Conservation (phyloP, 2,888 invertebrate genomes). For the Aspidiotus destructor region DNA sequence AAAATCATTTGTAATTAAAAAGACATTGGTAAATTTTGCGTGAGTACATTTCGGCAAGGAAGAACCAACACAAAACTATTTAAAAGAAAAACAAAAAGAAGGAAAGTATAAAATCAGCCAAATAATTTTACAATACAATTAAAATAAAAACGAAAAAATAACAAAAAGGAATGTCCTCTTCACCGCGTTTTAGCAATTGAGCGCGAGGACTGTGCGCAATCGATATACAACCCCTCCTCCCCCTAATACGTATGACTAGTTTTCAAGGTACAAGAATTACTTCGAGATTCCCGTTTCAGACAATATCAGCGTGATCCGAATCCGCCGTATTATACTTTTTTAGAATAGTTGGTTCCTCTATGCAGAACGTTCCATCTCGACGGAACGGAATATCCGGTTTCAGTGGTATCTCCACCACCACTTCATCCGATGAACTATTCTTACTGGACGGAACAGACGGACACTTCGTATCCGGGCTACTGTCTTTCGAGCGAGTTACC, state of each 20-base stretch:
- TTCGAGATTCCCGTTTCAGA: constrained; percentile 2
- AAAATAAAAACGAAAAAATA: not conserved
- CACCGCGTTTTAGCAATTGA: no score
- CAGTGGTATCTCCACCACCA: not conserved
- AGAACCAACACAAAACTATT: not conserved
- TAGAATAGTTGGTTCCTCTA: constrained; percentile 58
- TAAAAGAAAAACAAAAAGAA: no score
- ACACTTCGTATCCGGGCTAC: constrained; percentile 14
- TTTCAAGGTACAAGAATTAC: not conserved
- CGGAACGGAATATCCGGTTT: constrained; percentile 25
- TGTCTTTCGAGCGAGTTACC: not conserved
- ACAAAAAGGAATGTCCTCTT: no score
- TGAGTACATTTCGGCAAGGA: not conserved
- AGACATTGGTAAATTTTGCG: not conserved
- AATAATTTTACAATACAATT: not conserved
- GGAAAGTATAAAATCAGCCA: not conserved
- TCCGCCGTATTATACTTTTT: constrained; percentile 12
- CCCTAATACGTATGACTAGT: no score
- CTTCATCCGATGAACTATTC: constrained; percentile 20
- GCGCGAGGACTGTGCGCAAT: no score
- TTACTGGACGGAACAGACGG: constrained; percentile 16
- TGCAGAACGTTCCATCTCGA: constrained; percentile 54
- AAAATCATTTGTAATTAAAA: not conserved
- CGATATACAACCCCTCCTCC: no score
- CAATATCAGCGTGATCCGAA: constrained; percentile 13